Conservation (phyloP, 1,140 invertebrate genomes). For the Drosophila funebris region DNA sequence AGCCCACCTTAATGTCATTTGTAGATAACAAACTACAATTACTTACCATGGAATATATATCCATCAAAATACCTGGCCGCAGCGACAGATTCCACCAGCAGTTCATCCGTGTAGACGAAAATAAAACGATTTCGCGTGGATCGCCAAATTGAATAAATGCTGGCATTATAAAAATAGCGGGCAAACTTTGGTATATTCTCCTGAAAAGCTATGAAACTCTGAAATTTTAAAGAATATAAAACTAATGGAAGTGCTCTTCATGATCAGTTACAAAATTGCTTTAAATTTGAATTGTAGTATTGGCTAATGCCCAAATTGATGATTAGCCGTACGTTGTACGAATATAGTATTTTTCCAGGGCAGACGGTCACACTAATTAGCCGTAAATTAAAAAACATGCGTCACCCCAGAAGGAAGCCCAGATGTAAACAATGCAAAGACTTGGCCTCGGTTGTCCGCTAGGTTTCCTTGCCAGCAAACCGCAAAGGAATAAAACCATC, state of each 20-base stretch:
- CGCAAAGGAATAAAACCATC: slow-evolving; percentile 14
- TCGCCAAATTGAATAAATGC: slow-evolving; percentile 69
- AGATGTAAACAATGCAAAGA: slow-evolving; percentile 48
- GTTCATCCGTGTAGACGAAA: slow-evolving; percentile 61
- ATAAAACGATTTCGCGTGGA: slow-evolving; percentile 64
- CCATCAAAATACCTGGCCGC: slow-evolving; percentile 27
- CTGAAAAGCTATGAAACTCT: slow-evolving; percentile 71
- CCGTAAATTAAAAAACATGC: neutral
- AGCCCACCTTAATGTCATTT: neutral
- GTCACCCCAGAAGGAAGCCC: too few relatives aligned
- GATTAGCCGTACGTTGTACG: neutral
- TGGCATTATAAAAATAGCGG: slow-evolving; percentile 59
- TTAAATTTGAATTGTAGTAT: neutral
- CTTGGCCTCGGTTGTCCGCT: slow-evolving; percentile 52
- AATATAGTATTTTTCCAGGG: neutral
- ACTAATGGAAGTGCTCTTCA: too few relatives aligned
- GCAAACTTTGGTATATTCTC: slow-evolving; percentile 66
- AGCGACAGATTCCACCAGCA: neutral
- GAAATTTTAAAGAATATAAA: neutral
- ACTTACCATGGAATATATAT: slow-evolving; percentile 60
- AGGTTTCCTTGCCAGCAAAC: slow-evolving; percentile 46
- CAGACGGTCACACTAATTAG: slow-evolving; percentile 6
- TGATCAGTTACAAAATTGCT: neutral
- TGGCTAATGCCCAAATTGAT: neutral
- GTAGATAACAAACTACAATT: neutral